Base-by-base conservation (phyloP, 1,140 invertebrate genomes). In the Stegodyphus mimosarum region DNA sequence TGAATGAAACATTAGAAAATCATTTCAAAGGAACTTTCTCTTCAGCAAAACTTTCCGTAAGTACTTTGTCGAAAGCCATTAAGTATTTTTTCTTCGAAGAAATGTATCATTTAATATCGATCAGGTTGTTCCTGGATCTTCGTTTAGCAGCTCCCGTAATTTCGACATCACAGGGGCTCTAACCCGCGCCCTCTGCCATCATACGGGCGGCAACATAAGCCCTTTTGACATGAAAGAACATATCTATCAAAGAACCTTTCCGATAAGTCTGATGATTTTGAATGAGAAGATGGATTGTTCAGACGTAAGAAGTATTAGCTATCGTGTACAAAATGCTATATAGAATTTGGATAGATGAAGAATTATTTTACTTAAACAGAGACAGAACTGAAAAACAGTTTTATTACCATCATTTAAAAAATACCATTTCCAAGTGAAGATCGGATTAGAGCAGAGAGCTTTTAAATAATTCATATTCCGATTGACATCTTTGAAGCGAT, bases 81-180 rank as follows among this genome's bases (percentile, higher is more conserved):
- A 71, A 7, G 63, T 55, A 50, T 15, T 80, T 80, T 71, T 80
- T 80, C 71, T 71, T 33, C 48, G 9, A 70, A 80, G 53, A 80
- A 18, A 80, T 71, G 78, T 80, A 72, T 80, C 78, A 72, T 71
- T 80, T 80, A 80, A 71, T 71, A 72, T 80, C 78, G 78, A 80
- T 80, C 63, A 78, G 17, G n/a, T 9, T 60, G n/a, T 9, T 60
- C 51, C 7, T 48, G 50, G 51, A 51, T 13, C 50, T 72, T 72
- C 52, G 52, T 80, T 60, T 71, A n/a, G 66, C 52, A 71, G 69
- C 69, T 63, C n/a, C 53, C 52, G 69, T 51, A 17, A 80, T 80
- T 80, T 69, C 33, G 71, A 60, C 69, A 71, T 52, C 69, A n/a
- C 11, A 17, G 69, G 71, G 50, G 53, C 69, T 48, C 60, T 71